Conservation (phyloP, 1,140 invertebrate genomes). For the Sarcophaga peregrina region DNA sequence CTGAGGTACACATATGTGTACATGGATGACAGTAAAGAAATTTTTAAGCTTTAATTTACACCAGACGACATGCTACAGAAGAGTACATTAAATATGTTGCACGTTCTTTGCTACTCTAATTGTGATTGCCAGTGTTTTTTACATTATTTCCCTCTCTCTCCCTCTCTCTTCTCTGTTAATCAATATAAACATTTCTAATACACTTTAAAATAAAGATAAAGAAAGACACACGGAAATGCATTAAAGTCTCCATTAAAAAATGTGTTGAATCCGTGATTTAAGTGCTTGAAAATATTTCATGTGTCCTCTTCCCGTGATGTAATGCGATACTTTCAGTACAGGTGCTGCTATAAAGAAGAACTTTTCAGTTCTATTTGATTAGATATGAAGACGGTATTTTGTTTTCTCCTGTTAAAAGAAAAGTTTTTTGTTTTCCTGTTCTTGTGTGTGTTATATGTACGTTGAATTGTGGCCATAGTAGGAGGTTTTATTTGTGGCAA, state of each 20-base stretch:
- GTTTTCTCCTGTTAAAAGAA: background rate
- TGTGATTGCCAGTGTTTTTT: background rate
- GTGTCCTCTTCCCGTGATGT: background rate
- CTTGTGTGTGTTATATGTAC: too few species aligned
- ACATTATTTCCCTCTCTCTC: background rate
- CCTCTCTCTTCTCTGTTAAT: too few species aligned
- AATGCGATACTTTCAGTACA: background rate
- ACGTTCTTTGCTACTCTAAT: background rate
- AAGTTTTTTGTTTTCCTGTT: background rate
- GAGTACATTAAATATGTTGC: background rate
- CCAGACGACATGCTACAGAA: background rate
- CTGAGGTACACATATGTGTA: too few species aligned
- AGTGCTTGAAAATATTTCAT: background rate
- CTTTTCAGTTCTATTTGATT: background rate
- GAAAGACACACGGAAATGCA: conserved; percentile 8
- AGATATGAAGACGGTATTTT: background rate
- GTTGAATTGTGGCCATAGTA: background rate
- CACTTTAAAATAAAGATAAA: background rate
- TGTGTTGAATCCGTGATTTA: background rate
- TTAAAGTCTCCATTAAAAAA: background rate
- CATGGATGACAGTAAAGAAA: background rate
- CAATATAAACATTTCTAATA: too few species aligned
- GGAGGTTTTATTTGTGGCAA: conserved; percentile 8
- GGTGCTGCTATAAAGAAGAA: background rate
- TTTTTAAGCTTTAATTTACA: background rate